These are phyloP conservation scores for Centrocercus urophasianus DNA, from an alignment of 2,113 vertebrate species.

Conservation along the genomic window DNA sequence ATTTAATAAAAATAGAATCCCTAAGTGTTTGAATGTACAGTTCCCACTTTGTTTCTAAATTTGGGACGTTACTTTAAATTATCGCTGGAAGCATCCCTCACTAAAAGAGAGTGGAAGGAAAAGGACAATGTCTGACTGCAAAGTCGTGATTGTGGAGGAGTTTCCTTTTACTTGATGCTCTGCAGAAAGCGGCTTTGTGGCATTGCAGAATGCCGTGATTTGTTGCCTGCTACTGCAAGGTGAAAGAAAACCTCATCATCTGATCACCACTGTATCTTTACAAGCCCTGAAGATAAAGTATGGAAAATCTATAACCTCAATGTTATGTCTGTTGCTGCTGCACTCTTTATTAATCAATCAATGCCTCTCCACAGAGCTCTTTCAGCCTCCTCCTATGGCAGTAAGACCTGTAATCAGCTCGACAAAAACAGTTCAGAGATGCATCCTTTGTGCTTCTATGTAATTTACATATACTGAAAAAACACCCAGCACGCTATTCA, in stretches of 20 bases:
- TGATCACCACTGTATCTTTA: constrained; percentile 50
- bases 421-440: constrained; percentile 61
- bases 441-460: constrained; percentile 48
- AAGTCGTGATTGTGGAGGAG: constrained; percentile 54
- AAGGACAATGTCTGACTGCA: constrained; percentile 50
- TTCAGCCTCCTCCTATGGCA: constrained; percentile 46
- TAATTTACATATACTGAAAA: constrained; percentile 55
- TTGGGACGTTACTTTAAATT: constrained; percentile 42
- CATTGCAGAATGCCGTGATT: constrained; percentile 4
- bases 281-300: constrained; percentile 64
- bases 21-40: constrained; percentile 56
- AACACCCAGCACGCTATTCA: constrained; percentile 23
- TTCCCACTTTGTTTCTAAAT: constrained; percentile 74
- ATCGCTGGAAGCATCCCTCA: constrained; percentile 49
- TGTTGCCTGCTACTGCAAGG: constrained; percentile 16
- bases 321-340: constrained; percentile 38
- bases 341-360: constrained; percentile 61
- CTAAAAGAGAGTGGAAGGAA: constrained; percentile 36
- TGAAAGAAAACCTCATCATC: constrained; percentile 55
- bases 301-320: constrained; percentile 59
- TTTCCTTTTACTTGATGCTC: constrained; percentile 8
- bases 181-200: constrained; percentile 29
- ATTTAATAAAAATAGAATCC: constrained; percentile 67
- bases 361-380: constrained; percentile 50
- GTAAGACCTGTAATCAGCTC: constrained; percentile 52